These are phyloP conservation scores for Papilio protenor DNA, from an alignment of 2,888 invertebrate species.

Conservation along the genomic window DNA sequence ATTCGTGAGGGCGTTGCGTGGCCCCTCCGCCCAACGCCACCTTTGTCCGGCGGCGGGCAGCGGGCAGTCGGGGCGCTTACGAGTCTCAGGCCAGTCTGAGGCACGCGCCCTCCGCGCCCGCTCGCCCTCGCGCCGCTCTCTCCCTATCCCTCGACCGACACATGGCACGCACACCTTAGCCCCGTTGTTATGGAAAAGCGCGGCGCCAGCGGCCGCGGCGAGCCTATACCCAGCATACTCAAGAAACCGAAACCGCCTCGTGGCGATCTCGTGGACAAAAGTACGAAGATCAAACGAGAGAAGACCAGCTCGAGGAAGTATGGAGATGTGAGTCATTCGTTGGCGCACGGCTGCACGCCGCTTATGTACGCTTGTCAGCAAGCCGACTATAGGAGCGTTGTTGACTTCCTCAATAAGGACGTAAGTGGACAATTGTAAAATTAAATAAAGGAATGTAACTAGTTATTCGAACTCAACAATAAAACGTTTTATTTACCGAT, in stretches of 20 bases:
- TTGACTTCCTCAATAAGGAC: slow-evolving; percentile 90
- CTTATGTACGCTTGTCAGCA: slow-evolving; percentile 97
- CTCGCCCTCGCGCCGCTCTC: slow-evolving; percentile 66
- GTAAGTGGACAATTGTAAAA: slow-evolving; percentile 78
- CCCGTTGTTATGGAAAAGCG: slow-evolving; percentile 78
- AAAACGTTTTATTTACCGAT: background rate
- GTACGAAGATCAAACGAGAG: slow-evolving; percentile 77
- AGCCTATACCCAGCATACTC: slow-evolving; percentile 79
- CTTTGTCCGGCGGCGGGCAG: slow-evolving; percentile 68
- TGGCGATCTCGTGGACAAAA: slow-evolving; percentile 76
- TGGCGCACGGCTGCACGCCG: slow-evolving; percentile 90
- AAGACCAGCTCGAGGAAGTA: slow-evolving; percentile 67
- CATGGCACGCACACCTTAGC: slow-evolving; percentile 60
- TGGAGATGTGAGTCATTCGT: slow-evolving; percentile 71
- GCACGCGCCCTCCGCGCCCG: slow-evolving; percentile 79
- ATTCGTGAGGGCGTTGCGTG: slow-evolving; percentile 67
- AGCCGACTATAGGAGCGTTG: slow-evolving; percentile 90
- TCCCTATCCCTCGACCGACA: slow-evolving; percentile 52
- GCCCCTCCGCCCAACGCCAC: slow-evolving; percentile 62
- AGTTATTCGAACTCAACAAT: background rate
- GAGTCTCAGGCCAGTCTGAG: slow-evolving; percentile 70
- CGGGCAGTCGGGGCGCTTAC: slow-evolving; percentile 61
- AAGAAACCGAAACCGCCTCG: slow-evolving; percentile 75
- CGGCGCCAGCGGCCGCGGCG: slow-evolving; percentile 71
- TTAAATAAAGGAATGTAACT: background rate